phyloP scores from a whole-genome alignment of 1,140 invertebrate genomes.

The Conopomorpha cramerella region DNA sequence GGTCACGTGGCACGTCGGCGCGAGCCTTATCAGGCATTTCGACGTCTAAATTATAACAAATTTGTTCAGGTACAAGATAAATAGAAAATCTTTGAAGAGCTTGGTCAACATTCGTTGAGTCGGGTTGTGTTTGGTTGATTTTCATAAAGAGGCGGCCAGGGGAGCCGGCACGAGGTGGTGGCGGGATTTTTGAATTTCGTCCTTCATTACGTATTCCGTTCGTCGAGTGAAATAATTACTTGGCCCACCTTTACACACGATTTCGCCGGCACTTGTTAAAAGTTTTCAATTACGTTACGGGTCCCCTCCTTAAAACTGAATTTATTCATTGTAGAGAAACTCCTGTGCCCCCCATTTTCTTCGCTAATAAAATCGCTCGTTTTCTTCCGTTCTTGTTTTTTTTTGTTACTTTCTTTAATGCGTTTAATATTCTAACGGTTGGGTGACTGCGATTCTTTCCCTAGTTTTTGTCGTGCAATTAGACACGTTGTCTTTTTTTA shows the following conservation, averaged over 20 bases:
- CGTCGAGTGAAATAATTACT: slow-evolving; percentile 39
- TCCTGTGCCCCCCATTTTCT: slow-evolving; percentile 26
- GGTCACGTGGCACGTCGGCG: too few species aligned
- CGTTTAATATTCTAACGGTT: too few species aligned
- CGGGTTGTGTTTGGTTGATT: slow-evolving; percentile 43
- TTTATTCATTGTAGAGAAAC: slow-evolving; percentile 57
- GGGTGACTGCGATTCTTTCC: too few species aligned
- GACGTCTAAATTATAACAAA: too few species aligned
- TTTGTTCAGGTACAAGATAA: too few species aligned
- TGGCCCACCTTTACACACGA: slow-evolving; percentile 54
- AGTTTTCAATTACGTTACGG: slow-evolving; percentile 59
- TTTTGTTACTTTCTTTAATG: too few species aligned
- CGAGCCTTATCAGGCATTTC: too few species aligned
- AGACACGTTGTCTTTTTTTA: too few species aligned
- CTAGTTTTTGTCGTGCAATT: too few species aligned
- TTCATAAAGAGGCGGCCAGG: slow-evolving; percentile 24
- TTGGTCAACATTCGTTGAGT: slow-evolving; percentile 25
- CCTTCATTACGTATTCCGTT: slow-evolving; percentile 45
- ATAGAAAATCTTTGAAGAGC: slow-evolving; percentile 7
- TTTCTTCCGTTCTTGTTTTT: too few species aligned
- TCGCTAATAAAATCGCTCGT: too few species aligned
- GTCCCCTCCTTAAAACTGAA: slow-evolving; percentile 36
- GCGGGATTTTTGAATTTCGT: slow-evolving; percentile 29
- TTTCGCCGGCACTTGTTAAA: slow-evolving; percentile 58
- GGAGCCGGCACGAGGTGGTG: slow-evolving; percentile 6